Evolutionary conservation across 2,797 vertebrate species (phyloP).

Genomic region (Micromesistius poutassou): DNA sequence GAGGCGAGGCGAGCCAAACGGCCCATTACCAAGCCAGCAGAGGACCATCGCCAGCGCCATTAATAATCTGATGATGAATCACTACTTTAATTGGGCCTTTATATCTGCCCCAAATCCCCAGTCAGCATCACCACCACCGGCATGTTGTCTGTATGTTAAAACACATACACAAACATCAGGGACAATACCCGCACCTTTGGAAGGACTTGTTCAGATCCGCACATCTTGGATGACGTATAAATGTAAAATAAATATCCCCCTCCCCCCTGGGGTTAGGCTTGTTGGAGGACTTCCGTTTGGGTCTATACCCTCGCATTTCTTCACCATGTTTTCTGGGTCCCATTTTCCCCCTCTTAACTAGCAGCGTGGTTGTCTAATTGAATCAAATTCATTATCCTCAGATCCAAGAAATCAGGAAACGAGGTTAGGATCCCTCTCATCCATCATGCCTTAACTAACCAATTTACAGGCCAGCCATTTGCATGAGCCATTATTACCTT

Average conservation of each 20-base stretch:
- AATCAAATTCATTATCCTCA: constrained; percentile 99
- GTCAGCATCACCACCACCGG: constrained; percentile 51
- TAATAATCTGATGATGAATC: constrained; percentile 85
- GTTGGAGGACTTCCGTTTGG: constrained; percentile 32
- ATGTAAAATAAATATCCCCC: background rate
- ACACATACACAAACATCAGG: constrained; percentile 18
- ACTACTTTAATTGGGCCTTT: constrained; percentile 83
- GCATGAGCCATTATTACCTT: constrained; percentile 98
- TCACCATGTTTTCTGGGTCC: constrained; percentile 68
- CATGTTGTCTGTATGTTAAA: constrained; percentile 53
- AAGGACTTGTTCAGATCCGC: background rate
- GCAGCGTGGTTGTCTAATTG: constrained; percentile 95
- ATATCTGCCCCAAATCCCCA: constrained; percentile 74
- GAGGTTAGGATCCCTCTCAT: constrained; percentile 90
- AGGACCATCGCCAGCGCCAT: constrained; percentile 76
- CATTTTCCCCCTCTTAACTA: constrained; percentile 90
- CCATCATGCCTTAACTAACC: constrained; percentile 99
- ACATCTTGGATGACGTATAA: background rate
- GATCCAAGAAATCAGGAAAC: constrained; percentile 95
- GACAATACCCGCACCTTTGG: background rate
- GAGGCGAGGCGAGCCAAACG: constrained; percentile 67
- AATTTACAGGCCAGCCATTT: constrained; percentile 95
- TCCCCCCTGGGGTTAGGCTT: constrained; percentile 22
- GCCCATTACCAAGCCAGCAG: constrained; percentile 77
- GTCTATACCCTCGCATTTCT: background rate